Base-by-base conservation (phyloP, 2,797 vertebrate genomes). In the Esox lucius region DNA sequence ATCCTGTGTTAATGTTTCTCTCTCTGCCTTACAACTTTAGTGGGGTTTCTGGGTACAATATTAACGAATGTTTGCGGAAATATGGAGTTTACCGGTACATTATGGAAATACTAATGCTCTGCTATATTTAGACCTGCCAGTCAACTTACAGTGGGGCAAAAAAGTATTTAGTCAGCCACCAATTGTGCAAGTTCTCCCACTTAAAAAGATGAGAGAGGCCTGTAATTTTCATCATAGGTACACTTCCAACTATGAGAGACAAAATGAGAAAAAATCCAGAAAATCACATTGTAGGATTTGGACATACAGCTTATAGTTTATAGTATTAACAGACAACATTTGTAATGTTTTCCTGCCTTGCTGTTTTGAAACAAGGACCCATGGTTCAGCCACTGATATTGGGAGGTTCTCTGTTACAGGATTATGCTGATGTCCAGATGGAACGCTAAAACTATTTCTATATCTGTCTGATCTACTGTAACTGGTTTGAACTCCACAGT, bases 401-500 rank as follows among this genome's bases (percentile, higher is more conserved):
- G 16, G 62, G 31, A 65, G 31, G 22, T 61, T 3, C 22, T 61
- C 11, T 4, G n/a, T 24, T 24, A 24, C 56, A 16, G 5, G 24
- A 22, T 28, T 26, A 31, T 64, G 24, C 15, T 65, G 26, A 5
- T 28, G 59, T 28, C 24, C 22, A 24, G 12, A 16, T 48, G 11
- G 22, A 7, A n/a, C 22, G 4, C 1, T 15, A 69, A 1, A 26
- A 24, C 42, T 15, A n/a, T 28, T 3, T 13, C 42, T 42, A 6
- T 42, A 42, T 9, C 9, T 46, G 35, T 51, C 8, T 48, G 68
- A 49, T 70, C 68, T 49, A 17, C 6, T 26, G 4, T 24, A 70
- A 22, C 6, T 28, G 12, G 65, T 48, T 61, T 62, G 74, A 12
- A 72, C 68, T 67, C 61, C 12, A 15, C 90, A 97, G 96, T 75